phyloP scores from a whole-genome alignment of 2,113 vertebrate species.

The Poeciliopsis turrubarensis region DNA sequence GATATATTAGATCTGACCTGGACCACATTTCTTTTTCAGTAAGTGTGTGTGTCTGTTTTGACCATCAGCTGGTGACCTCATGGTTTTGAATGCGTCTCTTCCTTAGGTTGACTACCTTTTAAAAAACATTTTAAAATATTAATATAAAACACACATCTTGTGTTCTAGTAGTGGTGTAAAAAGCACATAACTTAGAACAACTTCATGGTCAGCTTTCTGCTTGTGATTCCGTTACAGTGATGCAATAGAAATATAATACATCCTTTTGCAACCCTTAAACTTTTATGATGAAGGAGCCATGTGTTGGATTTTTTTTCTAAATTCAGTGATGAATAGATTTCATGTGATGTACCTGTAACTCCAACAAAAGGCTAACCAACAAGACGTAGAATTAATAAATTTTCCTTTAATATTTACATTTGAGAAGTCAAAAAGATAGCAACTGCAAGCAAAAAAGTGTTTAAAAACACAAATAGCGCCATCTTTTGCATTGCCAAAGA shows the following conservation, averaged over 20 bases:
- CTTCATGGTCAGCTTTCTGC: neutral
- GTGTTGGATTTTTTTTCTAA: neutral
- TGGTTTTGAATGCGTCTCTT: too few relatives aligned
- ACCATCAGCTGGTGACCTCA: too few relatives aligned
- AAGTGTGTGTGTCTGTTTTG: too few relatives aligned
- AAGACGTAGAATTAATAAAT: neutral
- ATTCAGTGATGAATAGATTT: neutral
- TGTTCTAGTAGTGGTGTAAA: too few relatives aligned
- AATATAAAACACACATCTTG: too few relatives aligned
- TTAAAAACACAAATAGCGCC: neutral
- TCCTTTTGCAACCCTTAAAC: neutral
- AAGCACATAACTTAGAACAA: too few relatives aligned
- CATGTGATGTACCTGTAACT: neutral
- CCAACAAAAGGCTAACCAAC: neutral
- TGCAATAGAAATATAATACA: neutral
- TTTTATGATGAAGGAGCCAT: neutral
- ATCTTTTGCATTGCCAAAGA: neutral
- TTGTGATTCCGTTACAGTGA: neutral
- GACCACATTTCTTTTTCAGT: too few relatives aligned
- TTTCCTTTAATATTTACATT: conserved; percentile 9
- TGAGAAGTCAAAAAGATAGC: conserved; percentile 9
- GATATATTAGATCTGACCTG: too few relatives aligned
- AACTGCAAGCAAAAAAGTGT: neutral
- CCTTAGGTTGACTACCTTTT: too few relatives aligned
- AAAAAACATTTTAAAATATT: too few relatives aligned